Base-by-base conservation (phyloP, 2,797 vertebrate genomes). In the Ptychobarbus kaznakovi region DNA sequence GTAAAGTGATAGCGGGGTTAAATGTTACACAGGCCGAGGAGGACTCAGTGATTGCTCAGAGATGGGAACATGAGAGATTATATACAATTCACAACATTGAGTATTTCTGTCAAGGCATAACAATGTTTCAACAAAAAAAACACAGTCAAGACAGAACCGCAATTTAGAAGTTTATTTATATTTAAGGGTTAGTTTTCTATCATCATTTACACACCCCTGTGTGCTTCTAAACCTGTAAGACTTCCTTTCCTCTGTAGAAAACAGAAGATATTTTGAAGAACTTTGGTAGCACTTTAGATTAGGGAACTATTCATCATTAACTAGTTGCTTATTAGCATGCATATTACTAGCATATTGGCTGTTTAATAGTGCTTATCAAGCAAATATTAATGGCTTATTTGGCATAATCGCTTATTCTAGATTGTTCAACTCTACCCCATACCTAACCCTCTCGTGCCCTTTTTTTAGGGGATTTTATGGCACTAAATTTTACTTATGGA, bases 11-110 rank as follows among this genome's bases (percentile, higher is more conserved):
- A 40, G 53, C 3, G n/a, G 70, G 63, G 44, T 38, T 66, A 81
- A 77, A 82, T 25, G 63, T 58, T 79, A 83, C 85, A 65, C 70
- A 56, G 46, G 51, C 18, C 49, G 46, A 44, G 16, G 28, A 49
- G 28, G 25, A 73, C 40, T 46, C 44, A 68, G 80, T 51, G 63
- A 86, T 79, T 61, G 81, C 72, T 78, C 73, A 76, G 72, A 83
- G 65, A 84, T 65, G 65, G 44, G 40, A 70, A 28, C 7, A 18
- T 81, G 65, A 12, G 70, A 35, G 66, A 72, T 81, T 51, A 81
- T n/a, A 65, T 11, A 63, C 25, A 79, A 49, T 70, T 84, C 38
- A 78, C 20, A 12, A 80, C 38, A 35, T 61, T 4, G 63, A 20
- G 65, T 53, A 53, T 63, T 6, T 16, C 28, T 79, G 28, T 79